phyloP scores from a whole-genome alignment of 2,113 vertebrate genomes.

The Oryzias curvinotus region DNA sequence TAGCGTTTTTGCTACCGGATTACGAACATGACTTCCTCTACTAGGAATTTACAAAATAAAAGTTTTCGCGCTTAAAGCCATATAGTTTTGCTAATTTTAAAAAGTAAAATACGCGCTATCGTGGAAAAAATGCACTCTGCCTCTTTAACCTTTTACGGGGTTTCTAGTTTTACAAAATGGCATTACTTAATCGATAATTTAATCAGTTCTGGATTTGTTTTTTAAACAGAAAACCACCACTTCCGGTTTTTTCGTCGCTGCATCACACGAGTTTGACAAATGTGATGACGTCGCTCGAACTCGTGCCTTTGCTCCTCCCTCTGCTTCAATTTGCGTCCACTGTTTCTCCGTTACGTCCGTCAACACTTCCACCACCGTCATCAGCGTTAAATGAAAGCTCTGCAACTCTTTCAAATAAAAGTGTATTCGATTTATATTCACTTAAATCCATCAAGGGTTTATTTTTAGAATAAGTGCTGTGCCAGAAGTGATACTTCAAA shows the following conservation, averaged over 20 bases:
- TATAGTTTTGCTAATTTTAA: neutral
- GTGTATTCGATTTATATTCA: too few relatives aligned
- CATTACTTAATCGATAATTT: too few relatives aligned
- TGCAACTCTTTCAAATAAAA: constrained; percentile 42
- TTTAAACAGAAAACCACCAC: constrained; percentile 24
- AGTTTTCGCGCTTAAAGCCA: rapidly evolving
- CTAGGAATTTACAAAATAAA: constrained; percentile 37
- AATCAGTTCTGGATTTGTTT: too few relatives aligned
- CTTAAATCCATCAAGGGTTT: too few relatives aligned
- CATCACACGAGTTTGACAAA: constrained; percentile 8
- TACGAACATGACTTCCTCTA: constrained; percentile 8
- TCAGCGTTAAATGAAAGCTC: constrained; percentile 51
- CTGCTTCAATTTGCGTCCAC: constrained; percentile 64
- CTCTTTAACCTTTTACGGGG: rapidly evolving
- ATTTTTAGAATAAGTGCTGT: neutral
- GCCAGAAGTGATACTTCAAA: too few relatives aligned
- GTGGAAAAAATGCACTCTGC: rapidly evolving
- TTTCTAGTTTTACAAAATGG: rapidly evolving
- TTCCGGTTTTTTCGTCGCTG: neutral
- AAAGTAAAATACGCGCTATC: rapidly evolving
- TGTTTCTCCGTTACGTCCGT: constrained; percentile 75
- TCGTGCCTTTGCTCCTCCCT: constrained; percentile 63
- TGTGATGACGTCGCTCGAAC: constrained; percentile 56
- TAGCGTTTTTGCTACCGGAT: neutral
- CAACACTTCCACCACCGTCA: constrained; percentile 64